Evolutionary conservation across 1,140 invertebrate genomes (phyloP), one percentile per base, ranked within the genome.

Genomic region (Drosophila ohnishii): DNA sequence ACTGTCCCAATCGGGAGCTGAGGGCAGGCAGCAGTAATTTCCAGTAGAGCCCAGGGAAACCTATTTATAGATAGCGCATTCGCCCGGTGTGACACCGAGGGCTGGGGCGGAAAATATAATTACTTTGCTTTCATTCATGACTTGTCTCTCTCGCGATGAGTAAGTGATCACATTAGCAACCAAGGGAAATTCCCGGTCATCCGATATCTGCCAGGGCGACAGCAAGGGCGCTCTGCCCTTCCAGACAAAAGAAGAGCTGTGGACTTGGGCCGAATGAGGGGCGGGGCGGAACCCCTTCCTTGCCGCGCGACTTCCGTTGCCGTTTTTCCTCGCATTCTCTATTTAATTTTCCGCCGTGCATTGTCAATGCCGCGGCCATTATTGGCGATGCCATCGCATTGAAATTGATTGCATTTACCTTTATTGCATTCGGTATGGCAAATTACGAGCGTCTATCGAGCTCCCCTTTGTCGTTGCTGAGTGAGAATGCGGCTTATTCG

Each of bases 371-470:
- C 76, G 48, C 56, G 42, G 56, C 51, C 45, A 65, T 72, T 71
- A 53, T 60, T 57, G 78, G 28, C 62, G 35, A 8, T 53, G 60
- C 57, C 69, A 75, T 69, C 63, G 53, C 79, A 83, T 83, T 88
- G 76, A 64, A 87, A 87, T 87, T 88, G 84, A 87, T 88, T 87
- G 83, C 84, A 87, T 88, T 88, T 84, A 87, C 73, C 80, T 78
- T 84, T 76, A 86, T 85, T 86, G 84, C 80, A 80, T 80, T 80
- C 45, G 30, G 44, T 51, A 51, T 77, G 50, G 71, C 76, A 65
- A 72, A 61, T 82, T 74, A 53, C 51, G 32, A 22, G 11, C 22
- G 44, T 13, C 30, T 19, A 75, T 75, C 56, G 71, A 51, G 40
- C 55, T 62, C 47, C 59, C 56, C 58, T 32, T 34, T 56, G 44